These are phyloP conservation scores for Lepidurus couesii DNA, from an alignment of 1,140 invertebrate species.

Conservation along the genomic window DNA sequence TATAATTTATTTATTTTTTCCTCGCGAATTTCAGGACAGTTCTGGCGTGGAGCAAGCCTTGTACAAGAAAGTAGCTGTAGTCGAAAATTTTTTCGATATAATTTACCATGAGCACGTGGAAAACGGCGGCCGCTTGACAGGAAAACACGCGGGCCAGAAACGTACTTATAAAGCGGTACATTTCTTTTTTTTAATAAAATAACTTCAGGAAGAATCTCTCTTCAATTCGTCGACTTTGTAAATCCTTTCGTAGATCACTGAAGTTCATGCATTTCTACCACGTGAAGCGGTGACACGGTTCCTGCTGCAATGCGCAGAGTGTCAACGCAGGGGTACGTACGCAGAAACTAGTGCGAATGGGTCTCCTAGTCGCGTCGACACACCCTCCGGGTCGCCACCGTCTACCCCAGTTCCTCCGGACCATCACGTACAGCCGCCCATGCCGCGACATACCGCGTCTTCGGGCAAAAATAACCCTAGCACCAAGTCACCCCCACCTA, in stretches of 20 bases:
- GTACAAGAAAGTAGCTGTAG: slow-evolving; percentile 87
- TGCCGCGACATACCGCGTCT: slow-evolving; percentile 16
- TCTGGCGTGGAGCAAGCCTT: slow-evolving; percentile 39
- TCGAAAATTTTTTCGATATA: slow-evolving; percentile 95
- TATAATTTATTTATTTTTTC: neutral
- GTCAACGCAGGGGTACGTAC: slow-evolving; percentile 77
- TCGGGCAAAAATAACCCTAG: slow-evolving; percentile 22
- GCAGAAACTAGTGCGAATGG: slow-evolving; percentile 38
- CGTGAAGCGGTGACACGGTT: slow-evolving; percentile 91
- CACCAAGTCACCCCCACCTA: slow-evolving; percentile 48
- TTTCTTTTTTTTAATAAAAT: slow-evolving; percentile 37
- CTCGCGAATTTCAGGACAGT: neutral
- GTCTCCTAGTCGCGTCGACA: slow-evolving; percentile 22
- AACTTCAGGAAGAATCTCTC: neutral
- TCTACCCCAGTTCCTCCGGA: slow-evolving; percentile 34
- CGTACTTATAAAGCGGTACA: slow-evolving; percentile 91
- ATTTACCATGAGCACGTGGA: slow-evolving; percentile 93
- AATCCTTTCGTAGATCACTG: slow-evolving; percentile 69
- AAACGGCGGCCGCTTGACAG: slow-evolving; percentile 66
- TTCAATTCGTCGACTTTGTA: neutral
- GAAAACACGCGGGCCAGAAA: slow-evolving; percentile 92
- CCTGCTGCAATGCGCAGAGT: slow-evolving; percentile 86
- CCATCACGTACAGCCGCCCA: slow-evolving; percentile 31
- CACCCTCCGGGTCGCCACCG: slow-evolving; percentile 32
- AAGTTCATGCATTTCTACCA: slow-evolving; percentile 89